A percentile compares a stretch with the other conserved stretches of the same genome.
Conservation (phyloP, 2,888 invertebrate genomes). For the Andrena flavipes region DNA sequence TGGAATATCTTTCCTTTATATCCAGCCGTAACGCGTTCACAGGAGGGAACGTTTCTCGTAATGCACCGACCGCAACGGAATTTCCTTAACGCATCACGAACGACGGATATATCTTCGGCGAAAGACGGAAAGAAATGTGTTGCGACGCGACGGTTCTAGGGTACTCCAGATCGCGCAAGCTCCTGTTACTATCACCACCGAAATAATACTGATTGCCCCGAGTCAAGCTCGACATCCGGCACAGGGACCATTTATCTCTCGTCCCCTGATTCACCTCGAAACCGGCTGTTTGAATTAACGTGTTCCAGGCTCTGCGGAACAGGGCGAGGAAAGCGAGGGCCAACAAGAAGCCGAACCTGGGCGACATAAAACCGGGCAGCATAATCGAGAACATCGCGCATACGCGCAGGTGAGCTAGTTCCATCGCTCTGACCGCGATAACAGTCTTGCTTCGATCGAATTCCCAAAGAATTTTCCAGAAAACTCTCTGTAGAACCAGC, state of each 20-base stretch:
- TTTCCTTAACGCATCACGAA: slow-evolving; percentile 33
- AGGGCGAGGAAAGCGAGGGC: slow-evolving; percentile 93
- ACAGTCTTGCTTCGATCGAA: not conserved
- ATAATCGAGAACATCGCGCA: slow-evolving; percentile 96
- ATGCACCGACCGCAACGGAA: slow-evolving; percentile 32
- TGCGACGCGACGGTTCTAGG: not conserved
- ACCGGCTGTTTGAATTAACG: slow-evolving; percentile 49
- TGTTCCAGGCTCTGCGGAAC: slow-evolving; percentile 91
- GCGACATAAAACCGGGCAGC: slow-evolving; percentile 90
- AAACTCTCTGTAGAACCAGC: slow-evolving; percentile 2
- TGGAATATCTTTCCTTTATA: slow-evolving; percentile 27
- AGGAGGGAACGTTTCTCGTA: slow-evolving; percentile 1
- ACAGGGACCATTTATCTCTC: slow-evolving; percentile 22
- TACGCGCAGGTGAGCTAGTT: slow-evolving; percentile 86
- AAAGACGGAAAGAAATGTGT: not conserved
- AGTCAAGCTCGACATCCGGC: not conserved
- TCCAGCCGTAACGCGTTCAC: not conserved
- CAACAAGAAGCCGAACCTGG: slow-evolving; percentile 91
- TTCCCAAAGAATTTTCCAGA: slow-evolving; percentile 27
- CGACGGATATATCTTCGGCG: not conserved
- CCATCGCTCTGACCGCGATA: slow-evolving; percentile 12
- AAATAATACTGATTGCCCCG: too few species aligned
- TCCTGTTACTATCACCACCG: too few species aligned
- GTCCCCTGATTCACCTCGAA: slow-evolving; percentile 45
- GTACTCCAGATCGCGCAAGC: too few species aligned